Percentiles rank a stretch among this genome's conserved stretches.
Evolutionary conservation across 2,113 vertebrate genomes (phyloP).

Genomic region (Chinchilla lanigera): DNA sequence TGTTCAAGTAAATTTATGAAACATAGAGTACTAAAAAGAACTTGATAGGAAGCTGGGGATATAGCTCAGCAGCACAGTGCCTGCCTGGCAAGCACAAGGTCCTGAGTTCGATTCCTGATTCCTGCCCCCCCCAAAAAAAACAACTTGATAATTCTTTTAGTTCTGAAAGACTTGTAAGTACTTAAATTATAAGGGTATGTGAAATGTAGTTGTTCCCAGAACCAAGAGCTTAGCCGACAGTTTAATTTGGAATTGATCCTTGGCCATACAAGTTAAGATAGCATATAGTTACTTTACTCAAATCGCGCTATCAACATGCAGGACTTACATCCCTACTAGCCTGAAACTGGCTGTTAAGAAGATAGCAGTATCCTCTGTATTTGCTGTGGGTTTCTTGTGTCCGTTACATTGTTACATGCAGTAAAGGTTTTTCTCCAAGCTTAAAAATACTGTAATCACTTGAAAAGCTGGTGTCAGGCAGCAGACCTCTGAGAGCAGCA

Average conservation of each 20-base stretch:
- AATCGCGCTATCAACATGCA: background rate
- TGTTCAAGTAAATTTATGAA: background rate
- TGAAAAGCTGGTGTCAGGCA: background rate
- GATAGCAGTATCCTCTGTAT: background rate
- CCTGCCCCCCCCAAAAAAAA: too few relatives aligned
- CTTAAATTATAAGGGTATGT: slow-evolving; percentile 13
- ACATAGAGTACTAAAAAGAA: background rate
- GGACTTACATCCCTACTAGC: background rate
- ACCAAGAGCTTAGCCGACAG: background rate
- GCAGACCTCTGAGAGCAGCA: background rate
- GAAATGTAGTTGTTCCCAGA: background rate
- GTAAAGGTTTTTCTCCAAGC: background rate
- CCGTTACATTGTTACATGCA: background rate
- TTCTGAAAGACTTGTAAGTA: background rate
- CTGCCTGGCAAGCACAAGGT: too few relatives aligned
- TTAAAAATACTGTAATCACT: background rate
- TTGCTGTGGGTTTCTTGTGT: background rate
- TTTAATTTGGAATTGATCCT: background rate
- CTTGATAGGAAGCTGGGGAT: background rate
- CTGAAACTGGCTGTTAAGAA: background rate
- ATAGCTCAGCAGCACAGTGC: too few relatives aligned
- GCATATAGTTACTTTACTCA: background rate
- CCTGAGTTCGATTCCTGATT: too few relatives aligned
- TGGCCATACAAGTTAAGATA: background rate
- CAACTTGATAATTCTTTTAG: background rate